Evolutionary conservation across 1,140 invertebrate species (phyloP).

Genomic region (Diorhabda sublineata): DNA sequence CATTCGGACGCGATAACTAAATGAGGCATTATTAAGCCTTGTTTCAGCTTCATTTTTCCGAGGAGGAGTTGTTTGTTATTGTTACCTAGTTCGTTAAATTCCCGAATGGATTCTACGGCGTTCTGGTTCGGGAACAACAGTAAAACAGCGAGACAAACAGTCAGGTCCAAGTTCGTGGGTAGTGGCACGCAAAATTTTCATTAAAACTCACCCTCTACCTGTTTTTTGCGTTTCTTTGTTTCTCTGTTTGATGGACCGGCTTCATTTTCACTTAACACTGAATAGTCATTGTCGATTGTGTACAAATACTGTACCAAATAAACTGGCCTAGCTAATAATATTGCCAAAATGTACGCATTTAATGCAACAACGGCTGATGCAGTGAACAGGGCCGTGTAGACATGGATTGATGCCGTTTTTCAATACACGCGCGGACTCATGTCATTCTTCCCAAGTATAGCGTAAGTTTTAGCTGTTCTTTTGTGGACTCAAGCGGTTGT

Average conservation of each 20-base stretch:
- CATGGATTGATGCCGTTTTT: conserved; percentile 6
- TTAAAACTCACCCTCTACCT: conserved; percentile 19
- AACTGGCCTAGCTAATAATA: background rate
- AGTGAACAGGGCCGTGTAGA: background rate
- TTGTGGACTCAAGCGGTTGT: conserved; percentile 4
- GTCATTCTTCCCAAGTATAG: background rate
- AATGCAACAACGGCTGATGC: conserved; percentile 4
- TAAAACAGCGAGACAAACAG: conserved; percentile 18
- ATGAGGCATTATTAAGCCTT: conserved; percentile 9
- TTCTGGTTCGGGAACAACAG: conserved; percentile 9
- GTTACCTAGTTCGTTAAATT: background rate
- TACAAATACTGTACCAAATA: background rate
- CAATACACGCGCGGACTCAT: background rate
- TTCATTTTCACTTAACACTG: conserved; percentile 20
- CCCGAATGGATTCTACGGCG: background rate
- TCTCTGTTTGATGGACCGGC: conserved; percentile 17
- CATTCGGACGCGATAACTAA: conserved; percentile 14
- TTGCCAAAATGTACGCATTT: conserved; percentile 5
- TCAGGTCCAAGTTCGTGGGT: conserved; percentile 19
- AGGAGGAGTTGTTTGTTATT: background rate
- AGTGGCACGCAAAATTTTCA: conserved; percentile 19
- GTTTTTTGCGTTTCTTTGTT: conserved; percentile 24
- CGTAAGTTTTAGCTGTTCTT: background rate
- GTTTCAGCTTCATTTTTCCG: conserved; percentile 1
- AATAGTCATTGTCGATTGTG: conserved; percentile 20